Base-by-base conservation (phyloP, 2,797 vertebrate genomes). In the Gobio occitaniae region DNA sequence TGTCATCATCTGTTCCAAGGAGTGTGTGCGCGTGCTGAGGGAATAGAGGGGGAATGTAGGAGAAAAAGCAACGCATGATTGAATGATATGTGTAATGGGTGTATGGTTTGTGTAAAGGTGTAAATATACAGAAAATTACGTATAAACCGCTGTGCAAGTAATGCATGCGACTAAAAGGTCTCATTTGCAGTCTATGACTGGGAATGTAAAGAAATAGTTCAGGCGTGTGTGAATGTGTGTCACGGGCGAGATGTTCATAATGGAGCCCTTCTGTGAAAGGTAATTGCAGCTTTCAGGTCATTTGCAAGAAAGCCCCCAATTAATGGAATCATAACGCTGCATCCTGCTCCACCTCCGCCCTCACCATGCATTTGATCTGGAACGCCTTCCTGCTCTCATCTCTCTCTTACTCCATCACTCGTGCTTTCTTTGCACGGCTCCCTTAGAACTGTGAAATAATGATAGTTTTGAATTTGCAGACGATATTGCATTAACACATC, bases 301-400 rank as follows among this genome's bases (percentile, higher is more conserved):
- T 90, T 90, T 90, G 54, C 81, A 76, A 86, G 86, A 91, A 87
- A 88, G 85, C 83, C 82, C 70, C 84, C 88, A 88, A 89, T 91
- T 89, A 88, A 87, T 85, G 79, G 59, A 85, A 88, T 88, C 86
- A 89, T 78, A 88, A 77, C 75, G 17, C 36, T 65, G 25, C 88
- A 36, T 75, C 63, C 78, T 69, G 38, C 59, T 80, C 70, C 78
- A 68, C 68, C 86, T 63, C 63, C 32, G n/a, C 56, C 78, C 52
- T 70, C 70, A 44, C 76, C 48, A 47, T 72, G 21, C 32, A 87
- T 91, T 83, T 86, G 86, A 90, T 90, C 86, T 88, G 78, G 48
- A 77, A 36, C 38, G 44, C 63, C 65, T 72, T 68, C 44, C 32
- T 61, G 8, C 63, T 47, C 78, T 76, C 59, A 77, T 85, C 68